Base-by-base conservation (phyloP, 2,888 invertebrate species). In the Nemotelus pantherinus region DNA sequence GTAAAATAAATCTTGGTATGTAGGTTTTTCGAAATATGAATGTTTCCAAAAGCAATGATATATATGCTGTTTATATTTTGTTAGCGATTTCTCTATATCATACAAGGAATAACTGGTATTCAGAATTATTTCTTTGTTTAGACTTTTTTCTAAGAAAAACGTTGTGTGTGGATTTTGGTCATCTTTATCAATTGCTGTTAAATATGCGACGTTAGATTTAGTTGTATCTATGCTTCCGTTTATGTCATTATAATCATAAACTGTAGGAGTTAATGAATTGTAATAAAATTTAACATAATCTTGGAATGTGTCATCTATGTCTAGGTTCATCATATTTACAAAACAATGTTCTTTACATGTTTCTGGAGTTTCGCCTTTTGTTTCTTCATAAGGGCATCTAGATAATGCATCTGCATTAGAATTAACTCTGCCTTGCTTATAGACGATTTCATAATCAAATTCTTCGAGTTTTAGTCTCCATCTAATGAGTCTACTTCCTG, bases 231-330 rank as follows among this genome's bases (percentile, higher is more conserved):
- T 67, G 2, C 45, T 55, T 53, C 55, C 41, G 41, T 77, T 64
- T 57, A 71, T 44, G n/a, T 74, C 72, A 39, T 74, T 65, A 47
- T 71, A 58, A 1, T 55, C 47, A 2, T 3, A 48, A 2, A 50
- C 47, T 9, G 0, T 60, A 1, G 63, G 50, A 25, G 50, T 47
- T 25, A 67, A 3, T 10, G 50, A 67, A 39, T 67, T 67, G 2
- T 67, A 67, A 2, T 67, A 67, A 7, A 67, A 60, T 47, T 58
- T 47, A 1, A 71, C 7, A 9, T 70, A 70, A 58, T 68, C 70
- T 39, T 77, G 47, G 9, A 63, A 68, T 45, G 68, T 60, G 10
- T 77, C 77, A 2, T 77, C 77, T 3, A n/a, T n/a, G n/a, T n/a
- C n/a, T n/a, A n/a, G n/a, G n/a, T n/a, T n/a, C n/a, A n/a, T n/a